Conservation (phyloP, 2,113 vertebrate genomes). For the Cettia cetti region DNA sequence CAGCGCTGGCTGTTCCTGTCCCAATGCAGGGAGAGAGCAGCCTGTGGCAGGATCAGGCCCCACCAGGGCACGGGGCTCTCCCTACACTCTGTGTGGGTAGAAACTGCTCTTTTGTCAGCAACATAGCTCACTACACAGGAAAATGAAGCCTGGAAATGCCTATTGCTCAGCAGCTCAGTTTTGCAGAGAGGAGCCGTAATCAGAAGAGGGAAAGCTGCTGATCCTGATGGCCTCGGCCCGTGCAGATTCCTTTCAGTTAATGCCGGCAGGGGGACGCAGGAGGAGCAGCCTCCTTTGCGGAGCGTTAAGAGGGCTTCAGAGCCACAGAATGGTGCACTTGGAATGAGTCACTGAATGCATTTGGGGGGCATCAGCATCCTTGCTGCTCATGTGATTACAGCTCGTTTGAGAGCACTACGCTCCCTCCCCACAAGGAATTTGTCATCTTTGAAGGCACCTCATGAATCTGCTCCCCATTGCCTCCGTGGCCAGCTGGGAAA, state of each 20-base stretch:
- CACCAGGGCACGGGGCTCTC: background rate
- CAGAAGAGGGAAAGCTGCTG: background rate
- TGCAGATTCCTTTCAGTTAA: background rate
- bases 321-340: background rate
- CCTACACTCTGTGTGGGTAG: background rate
- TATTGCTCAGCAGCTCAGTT: background rate
- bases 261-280: background rate
- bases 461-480: accelerated
- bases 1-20: background rate
- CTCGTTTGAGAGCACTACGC: background rate
- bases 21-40: background rate
- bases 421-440: background rate
- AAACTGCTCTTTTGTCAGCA: background rate
- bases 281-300: background rate
- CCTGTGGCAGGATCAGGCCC: accelerated
- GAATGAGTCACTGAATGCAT: background rate
- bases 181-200: background rate
- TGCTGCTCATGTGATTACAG: background rate
- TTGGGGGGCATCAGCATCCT: background rate
- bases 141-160: background rate
- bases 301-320: background rate
- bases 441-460: background rate
- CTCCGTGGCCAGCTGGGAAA: background rate
- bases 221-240: background rate
- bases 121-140: background rate